Conservation (phyloP, 2,113 vertebrate genomes). For the Oxyura jamaicensis region DNA sequence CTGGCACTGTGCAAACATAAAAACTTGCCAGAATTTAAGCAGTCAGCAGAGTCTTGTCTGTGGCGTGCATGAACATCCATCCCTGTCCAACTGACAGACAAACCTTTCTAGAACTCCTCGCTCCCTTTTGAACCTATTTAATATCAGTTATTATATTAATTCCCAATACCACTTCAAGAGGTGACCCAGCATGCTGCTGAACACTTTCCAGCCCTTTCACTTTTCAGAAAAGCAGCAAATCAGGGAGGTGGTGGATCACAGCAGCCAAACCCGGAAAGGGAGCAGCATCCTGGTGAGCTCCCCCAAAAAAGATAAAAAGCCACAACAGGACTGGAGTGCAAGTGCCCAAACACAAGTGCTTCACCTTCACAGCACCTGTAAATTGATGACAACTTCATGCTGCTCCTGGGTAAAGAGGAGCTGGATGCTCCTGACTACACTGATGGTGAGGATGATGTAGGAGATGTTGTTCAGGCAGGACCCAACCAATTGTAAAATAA, state of each 20-base stretch:
- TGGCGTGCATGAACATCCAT: fast-evolving
- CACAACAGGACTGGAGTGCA: background rate
- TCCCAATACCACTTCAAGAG: background rate
- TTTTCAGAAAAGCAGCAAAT: background rate
- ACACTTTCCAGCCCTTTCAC: background rate
- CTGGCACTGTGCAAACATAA: background rate
- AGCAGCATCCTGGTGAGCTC: background rate
- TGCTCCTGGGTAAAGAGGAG: background rate
- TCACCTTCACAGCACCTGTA: background rate
- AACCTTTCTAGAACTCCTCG: fast-evolving
- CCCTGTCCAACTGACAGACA: background rate
- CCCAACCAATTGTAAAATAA: background rate
- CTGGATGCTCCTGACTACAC: background rate
- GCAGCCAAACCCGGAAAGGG: background rate
- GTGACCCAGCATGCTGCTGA: background rate
- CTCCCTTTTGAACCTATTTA: background rate
- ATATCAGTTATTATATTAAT: background rate
- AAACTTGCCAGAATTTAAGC: background rate
- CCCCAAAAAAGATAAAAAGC: background rate
- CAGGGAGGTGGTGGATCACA: background rate
- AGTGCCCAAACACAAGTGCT: background rate
- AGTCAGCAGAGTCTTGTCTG: fast-evolving
- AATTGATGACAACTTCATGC: background rate
- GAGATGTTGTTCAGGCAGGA: background rate
- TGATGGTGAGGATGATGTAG: too few relatives aligned